Conservation (phyloP, 2,888 invertebrate genomes). For the Chrysina gloriosa region DNA sequence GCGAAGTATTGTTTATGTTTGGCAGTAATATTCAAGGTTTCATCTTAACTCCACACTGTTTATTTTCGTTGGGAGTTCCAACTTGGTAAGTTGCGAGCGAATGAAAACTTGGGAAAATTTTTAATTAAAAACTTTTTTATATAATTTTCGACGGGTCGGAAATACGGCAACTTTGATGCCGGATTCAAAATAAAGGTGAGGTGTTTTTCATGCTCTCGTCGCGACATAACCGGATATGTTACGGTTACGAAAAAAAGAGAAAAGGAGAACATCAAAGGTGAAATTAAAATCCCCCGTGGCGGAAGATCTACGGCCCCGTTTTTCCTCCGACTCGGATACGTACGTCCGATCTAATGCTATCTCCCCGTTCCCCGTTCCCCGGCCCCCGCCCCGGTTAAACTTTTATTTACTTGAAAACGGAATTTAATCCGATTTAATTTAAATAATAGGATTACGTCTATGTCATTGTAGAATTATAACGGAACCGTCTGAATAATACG, state of each 20-base stretch:
- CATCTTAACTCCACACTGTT: slow-evolving; percentile 32
- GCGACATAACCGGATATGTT: not conserved
- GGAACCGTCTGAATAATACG: too few species aligned
- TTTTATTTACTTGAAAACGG: too few species aligned
- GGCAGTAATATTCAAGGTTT: slow-evolving; percentile 29
- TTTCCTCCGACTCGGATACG: too few species aligned
- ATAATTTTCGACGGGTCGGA: not conserved
- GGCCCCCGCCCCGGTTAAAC: too few species aligned
- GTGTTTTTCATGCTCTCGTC: not conserved
- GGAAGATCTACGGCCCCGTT: too few species aligned
- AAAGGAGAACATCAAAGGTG: not conserved
- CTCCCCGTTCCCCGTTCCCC: too few species aligned
- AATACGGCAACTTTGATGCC: not conserved
- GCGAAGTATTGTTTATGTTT: slow-evolving; percentile 22
- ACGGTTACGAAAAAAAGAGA: too few species aligned
- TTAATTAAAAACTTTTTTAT: slow-evolving; percentile 31
- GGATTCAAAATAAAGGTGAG: slow-evolving; percentile 6
- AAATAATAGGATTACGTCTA: too few species aligned
- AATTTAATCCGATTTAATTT: too few species aligned
- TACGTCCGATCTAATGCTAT: too few species aligned
- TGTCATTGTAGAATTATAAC: too few species aligned
- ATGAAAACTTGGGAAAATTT: slow-evolving; percentile 23
- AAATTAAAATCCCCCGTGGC: not conserved
- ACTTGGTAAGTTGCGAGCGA: not conserved
- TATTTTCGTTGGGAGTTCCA: slow-evolving; percentile 12